A percentile compares a stretch with the other conserved stretches of the same genome.
phyloP scores from a whole-genome alignment of 2,797 vertebrate genomes.

The Syngnathus acus region DNA sequence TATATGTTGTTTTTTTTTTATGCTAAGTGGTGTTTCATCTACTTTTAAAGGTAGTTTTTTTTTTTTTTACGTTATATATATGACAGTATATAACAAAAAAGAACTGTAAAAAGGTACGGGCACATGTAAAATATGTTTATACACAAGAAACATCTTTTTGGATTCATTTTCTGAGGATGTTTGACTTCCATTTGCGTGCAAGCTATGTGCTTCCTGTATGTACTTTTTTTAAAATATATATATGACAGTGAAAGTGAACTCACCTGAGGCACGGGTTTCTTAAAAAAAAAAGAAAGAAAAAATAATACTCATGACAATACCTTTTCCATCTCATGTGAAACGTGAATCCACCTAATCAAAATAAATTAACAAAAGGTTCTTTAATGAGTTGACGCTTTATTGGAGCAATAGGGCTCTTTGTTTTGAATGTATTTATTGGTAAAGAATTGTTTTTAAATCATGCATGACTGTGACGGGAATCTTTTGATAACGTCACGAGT shows the following conservation, averaged over 20 bases:
- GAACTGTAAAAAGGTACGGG: slow-evolving; percentile 70
- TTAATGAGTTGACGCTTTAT: slow-evolving; percentile 52
- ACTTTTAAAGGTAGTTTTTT: slow-evolving; percentile 30
- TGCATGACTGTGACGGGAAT: slow-evolving; percentile 46
- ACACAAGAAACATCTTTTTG: slow-evolving; percentile 76
- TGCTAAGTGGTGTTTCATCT: slow-evolving; percentile 37
- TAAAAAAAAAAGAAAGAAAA: slow-evolving; percentile 21
- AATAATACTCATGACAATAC: slow-evolving; percentile 45
- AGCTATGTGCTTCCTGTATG: slow-evolving; percentile 79
- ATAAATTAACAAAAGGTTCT: slow-evolving; percentile 72
- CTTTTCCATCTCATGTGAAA: slow-evolving; percentile 71
- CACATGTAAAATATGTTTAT: slow-evolving; percentile 95
- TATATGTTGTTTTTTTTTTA: slow-evolving; percentile 39
- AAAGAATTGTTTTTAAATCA: slow-evolving; percentile 44
- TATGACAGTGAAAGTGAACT: slow-evolving; percentile 79
- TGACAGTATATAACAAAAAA: slow-evolving; percentile 29
- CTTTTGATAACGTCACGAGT: slow-evolving; percentile 61
- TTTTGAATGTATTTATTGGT: slow-evolving; percentile 9
- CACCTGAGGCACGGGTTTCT: slow-evolving; percentile 57
- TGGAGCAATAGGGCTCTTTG: not conserved
- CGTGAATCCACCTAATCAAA: slow-evolving; percentile 67
- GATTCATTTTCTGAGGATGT: slow-evolving; percentile 53
- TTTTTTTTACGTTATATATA: slow-evolving; percentile 16
- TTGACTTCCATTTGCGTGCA: slow-evolving; percentile 80
- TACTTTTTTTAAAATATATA: slow-evolving; percentile 55